Percentiles rank a stretch among this genome's conserved stretches.
phyloP scores from a whole-genome alignment of 1,140 invertebrate genomes.

The Chlorops oryzae region DNA sequence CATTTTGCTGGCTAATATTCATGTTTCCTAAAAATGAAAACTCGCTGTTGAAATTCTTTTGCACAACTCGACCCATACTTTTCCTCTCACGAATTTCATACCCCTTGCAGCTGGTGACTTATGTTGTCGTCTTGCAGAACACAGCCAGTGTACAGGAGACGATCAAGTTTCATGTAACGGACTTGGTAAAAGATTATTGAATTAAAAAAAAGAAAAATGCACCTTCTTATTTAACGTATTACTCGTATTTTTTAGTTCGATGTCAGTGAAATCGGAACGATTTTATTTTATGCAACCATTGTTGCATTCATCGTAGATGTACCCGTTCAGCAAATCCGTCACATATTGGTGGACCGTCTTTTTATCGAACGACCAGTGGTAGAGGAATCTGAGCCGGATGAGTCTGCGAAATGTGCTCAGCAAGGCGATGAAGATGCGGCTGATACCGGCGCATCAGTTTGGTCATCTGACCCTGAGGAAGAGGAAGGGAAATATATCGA shows the following conservation, averaged over 20 bases:
- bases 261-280: conserved; percentile 19
- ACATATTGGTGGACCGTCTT: conserved; percentile 32
- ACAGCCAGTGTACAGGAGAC: conserved; percentile 27
- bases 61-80: conserved; percentile 17
- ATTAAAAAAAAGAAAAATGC: background rate
- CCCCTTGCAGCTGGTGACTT: conserved; percentile 28
- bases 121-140: conserved; percentile 28
- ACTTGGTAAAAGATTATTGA: conserved; percentile 22
- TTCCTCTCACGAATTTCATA: conserved; percentile 28
- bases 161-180: conserved; percentile 21
- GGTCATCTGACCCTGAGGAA: conserved; percentile 26
- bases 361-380: conserved; percentile 20
- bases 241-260: conserved; percentile 17
- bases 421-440: too few species aligned
- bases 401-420: too few species aligned
- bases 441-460: conserved; percentile 10
- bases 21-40: conserved; percentile 22
- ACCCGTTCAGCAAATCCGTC: conserved; percentile 53
- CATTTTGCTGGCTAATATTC: conserved; percentile 54
- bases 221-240: background rate
- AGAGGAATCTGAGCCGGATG: conserved; percentile 6
- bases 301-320: conserved; percentile 53
- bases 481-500: conserved; percentile 22
- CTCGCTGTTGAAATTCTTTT: conserved; percentile 13
- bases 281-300: conserved; percentile 35